Conservation (phyloP, 2,113 vertebrate genomes). For the Ploceus nigricollis region DNA sequence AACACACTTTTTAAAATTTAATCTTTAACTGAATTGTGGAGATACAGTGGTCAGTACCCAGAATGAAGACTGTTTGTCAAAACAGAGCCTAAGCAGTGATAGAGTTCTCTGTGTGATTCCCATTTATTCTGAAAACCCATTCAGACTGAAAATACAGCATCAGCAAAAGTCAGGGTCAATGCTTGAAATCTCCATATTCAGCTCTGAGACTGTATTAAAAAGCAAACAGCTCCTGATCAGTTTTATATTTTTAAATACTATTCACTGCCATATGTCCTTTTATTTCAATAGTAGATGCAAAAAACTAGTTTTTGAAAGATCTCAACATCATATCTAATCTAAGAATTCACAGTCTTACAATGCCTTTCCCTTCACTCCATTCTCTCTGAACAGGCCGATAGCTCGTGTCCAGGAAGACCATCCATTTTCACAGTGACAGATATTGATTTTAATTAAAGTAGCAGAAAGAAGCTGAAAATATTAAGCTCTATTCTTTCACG, state of each 20-base stretch:
- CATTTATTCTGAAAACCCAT: background rate
- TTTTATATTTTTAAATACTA: background rate
- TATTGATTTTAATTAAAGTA: conserved; percentile 62
- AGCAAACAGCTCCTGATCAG: background rate
- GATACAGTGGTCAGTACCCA: background rate
- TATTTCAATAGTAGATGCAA: background rate
- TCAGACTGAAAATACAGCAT: background rate
- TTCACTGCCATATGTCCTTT: background rate
- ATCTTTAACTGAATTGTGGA: background rate
- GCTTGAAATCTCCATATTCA: background rate
- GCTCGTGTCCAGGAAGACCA: background rate
- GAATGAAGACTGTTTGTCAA: background rate
- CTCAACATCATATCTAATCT: background rate
- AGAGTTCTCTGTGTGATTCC: background rate
- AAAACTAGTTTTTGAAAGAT: background rate
- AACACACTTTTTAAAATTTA: background rate
- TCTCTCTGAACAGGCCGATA: background rate
- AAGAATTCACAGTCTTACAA: background rate
- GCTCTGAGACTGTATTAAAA: background rate
- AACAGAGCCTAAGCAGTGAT: background rate
- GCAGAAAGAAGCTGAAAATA: conserved; percentile 31
- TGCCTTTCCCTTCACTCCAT: background rate
- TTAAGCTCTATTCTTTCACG: background rate
- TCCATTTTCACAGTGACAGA: conserved; percentile 27
- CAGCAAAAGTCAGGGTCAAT: background rate